Percentiles rank a stretch among this genome's conserved stretches.
These are phyloP conservation scores for Drosophila pseudotakahashii DNA, from an alignment of 2,888 invertebrate genomes.

Conservation along the genomic window DNA sequence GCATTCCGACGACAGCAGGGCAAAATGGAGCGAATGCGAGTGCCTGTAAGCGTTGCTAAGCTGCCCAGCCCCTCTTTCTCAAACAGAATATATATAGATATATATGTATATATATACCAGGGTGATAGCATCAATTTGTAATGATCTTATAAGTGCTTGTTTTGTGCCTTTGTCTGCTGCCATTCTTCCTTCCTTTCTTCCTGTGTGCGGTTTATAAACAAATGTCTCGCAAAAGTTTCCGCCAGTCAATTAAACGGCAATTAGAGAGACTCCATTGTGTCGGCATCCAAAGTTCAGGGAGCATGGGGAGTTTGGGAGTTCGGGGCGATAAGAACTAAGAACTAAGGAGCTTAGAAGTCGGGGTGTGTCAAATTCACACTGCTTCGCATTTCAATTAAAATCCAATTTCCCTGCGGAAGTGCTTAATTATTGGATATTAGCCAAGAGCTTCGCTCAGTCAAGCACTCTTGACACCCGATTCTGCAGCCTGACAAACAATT, in stretches of 20 bases:
- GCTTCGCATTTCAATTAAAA: conserved; percentile 47
- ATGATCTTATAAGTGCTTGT: conserved; percentile 76
- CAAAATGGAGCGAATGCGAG: conserved; percentile 47
- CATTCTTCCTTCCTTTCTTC: conserved; percentile 19
- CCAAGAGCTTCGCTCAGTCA: conserved; percentile 19
- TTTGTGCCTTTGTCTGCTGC: conserved; percentile 58
- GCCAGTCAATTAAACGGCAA: conserved; percentile 64
- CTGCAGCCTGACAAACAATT: conserved; percentile 39
- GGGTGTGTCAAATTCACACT: conserved; percentile 40
- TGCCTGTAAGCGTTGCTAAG: conserved; percentile 59
- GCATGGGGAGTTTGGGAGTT: no score
- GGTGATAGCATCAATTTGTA: conserved; percentile 71
- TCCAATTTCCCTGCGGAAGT: conserved; percentile 47
- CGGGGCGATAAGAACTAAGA: not conserved
- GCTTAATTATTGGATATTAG: conserved; percentile 45
- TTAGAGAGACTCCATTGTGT: conserved; percentile 52
- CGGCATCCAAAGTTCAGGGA: conserved; percentile 5
- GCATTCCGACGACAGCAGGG: conserved; percentile 52
- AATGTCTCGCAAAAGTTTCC: conserved; percentile 60
- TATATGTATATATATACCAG: not conserved
- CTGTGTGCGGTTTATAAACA: conserved; percentile 58
- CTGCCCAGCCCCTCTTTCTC: not conserved
- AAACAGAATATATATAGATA: not conserved
- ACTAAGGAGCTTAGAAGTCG: conserved; percentile 1
- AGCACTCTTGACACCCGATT: conserved; percentile 40